Evolutionary conservation across 2,888 invertebrate genomes (phyloP).

Genomic region (Andrena fulva): DNA sequence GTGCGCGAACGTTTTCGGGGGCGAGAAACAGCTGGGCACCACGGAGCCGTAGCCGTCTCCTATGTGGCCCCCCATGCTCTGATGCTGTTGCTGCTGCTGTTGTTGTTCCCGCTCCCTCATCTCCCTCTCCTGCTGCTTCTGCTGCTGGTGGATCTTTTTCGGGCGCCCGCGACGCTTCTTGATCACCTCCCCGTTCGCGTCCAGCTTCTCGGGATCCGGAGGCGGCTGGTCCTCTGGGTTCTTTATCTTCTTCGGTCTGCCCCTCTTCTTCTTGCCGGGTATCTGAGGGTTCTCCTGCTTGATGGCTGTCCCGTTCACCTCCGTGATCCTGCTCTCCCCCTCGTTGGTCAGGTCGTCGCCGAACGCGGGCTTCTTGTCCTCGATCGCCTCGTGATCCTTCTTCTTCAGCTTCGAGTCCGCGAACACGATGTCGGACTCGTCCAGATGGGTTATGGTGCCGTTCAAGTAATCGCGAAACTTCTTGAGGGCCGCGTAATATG

Average conservation of each 20-base stretch:
- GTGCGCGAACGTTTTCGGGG: conserved; percentile 82
- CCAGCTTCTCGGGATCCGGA: conserved; percentile 83
- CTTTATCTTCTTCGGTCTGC: conserved; percentile 94
- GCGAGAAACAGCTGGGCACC: conserved; percentile 81
- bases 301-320: conserved; percentile 76
- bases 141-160: conserved; percentile 90
- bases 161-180: conserved; percentile 96
- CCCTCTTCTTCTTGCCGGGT: conserved; percentile 94
- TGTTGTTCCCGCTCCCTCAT: conserved; percentile 78
- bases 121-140: conserved; percentile 81
- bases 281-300: conserved; percentile 83
- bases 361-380: conserved; percentile 79
- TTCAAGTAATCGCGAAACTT: conserved; percentile 97
- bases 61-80: conserved; percentile 74
- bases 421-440: conserved; percentile 95
- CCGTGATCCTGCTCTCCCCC: conserved; percentile 79
- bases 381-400: conserved; percentile 78
- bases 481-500: conserved; percentile 97
- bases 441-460: conserved; percentile 93
- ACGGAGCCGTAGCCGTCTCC: conserved; percentile 78
- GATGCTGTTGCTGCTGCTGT: conserved; percentile 77
- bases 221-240: conserved; percentile 88
- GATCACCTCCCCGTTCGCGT: conserved; percentile 87
- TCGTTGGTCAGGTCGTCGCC: conserved; percentile 77
- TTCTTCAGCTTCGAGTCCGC: conserved; percentile 90